These are phyloP conservation scores for Allolobophora icterica DNA, from an alignment of 2,888 invertebrate species.

Conservation along the genomic window DNA sequence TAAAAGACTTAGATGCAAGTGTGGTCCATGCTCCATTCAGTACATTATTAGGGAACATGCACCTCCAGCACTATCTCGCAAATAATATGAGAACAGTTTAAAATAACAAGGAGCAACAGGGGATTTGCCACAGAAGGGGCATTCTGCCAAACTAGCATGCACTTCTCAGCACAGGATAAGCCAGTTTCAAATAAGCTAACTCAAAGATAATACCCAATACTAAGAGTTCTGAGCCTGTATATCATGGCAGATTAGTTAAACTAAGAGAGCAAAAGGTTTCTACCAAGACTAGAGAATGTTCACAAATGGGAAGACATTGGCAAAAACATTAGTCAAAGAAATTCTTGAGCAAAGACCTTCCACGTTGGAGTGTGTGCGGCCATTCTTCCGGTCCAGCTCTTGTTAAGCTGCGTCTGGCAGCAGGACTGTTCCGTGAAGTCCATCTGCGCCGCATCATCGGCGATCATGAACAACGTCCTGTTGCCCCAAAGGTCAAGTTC, in stretches of 20 bases:
- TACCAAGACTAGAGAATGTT: neutral
- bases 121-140: too few species aligned
- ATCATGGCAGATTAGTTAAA: too few species aligned
- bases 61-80: too few species aligned
- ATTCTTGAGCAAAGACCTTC: slow-evolving; percentile 57
- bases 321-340: neutral
- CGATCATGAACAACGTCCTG: slow-evolving; percentile 59
- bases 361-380: slow-evolving; percentile 60
- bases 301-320: neutral
- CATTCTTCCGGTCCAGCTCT: slow-evolving; percentile 64
- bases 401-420: slow-evolving; percentile 64
- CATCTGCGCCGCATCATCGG: slow-evolving; percentile 60
- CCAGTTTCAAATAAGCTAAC: too few species aligned
- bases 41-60: too few species aligned
- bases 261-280: too few species aligned
- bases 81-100: too few species aligned
- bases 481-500: slow-evolving; percentile 56
- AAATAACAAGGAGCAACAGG: too few species aligned
- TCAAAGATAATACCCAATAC: too few species aligned
- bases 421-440: slow-evolving; percentile 63
- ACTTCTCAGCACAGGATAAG: too few species aligned
- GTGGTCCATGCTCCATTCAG: neutral
- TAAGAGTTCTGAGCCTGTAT: too few species aligned
- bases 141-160: too few species aligned
- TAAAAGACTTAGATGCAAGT: neutral